A percentile compares a stretch with the other conserved stretches of the same genome.
Conservation (phyloP, 2,888 invertebrate genomes). For the Fragum fragum region DNA sequence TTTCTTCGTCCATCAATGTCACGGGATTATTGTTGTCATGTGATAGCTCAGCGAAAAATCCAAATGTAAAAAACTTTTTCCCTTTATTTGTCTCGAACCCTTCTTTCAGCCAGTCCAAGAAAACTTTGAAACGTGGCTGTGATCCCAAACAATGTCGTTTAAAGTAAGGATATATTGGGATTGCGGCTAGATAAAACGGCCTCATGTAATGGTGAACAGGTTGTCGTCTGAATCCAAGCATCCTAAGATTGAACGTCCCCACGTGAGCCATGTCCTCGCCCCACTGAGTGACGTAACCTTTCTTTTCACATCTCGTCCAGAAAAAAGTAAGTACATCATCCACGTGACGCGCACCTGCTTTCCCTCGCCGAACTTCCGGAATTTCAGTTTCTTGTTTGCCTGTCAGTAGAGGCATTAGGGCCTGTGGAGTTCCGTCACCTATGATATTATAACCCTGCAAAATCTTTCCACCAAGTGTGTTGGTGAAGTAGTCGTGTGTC, state of each 20-base stretch:
- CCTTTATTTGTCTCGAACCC: slow-evolving; percentile 90
- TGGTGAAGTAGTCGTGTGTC: slow-evolving; percentile 80
- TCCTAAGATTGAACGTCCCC: slow-evolving; percentile 96
- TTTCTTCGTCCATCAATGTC: slow-evolving; percentile 92
- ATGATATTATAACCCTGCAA: slow-evolving; percentile 89
- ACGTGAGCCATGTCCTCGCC: slow-evolving; percentile 94
- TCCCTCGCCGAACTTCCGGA: slow-evolving; percentile 93
- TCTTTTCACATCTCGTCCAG: slow-evolving; percentile 92
- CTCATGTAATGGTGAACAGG: slow-evolving; percentile 97
- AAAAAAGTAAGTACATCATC: slow-evolving; percentile 92
- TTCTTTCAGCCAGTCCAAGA: slow-evolving; percentile 87
- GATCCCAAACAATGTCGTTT: slow-evolving; percentile 90
- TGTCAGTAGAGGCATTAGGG: slow-evolving; percentile 95
- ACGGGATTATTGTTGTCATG: slow-evolving; percentile 95
- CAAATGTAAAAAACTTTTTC: slow-evolving; percentile 93
- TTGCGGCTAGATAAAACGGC: slow-evolving; percentile 91
- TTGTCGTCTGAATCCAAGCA: slow-evolving; percentile 93
- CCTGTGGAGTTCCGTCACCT: slow-evolving; percentile 88
- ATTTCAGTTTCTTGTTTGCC: slow-evolving; percentile 93
- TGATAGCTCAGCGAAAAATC: slow-evolving; percentile 95
- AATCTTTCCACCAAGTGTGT: slow-evolving; percentile 87
- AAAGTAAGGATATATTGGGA: slow-evolving; percentile 82
- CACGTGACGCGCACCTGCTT: slow-evolving; percentile 89
- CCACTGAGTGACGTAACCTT: slow-evolving; percentile 91
- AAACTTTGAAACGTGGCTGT: slow-evolving; percentile 90